Percentiles rank a stretch among this genome's conserved stretches.
Conservation (phyloP, 2,797 vertebrate species). For the Ataeniobius toweri region DNA sequence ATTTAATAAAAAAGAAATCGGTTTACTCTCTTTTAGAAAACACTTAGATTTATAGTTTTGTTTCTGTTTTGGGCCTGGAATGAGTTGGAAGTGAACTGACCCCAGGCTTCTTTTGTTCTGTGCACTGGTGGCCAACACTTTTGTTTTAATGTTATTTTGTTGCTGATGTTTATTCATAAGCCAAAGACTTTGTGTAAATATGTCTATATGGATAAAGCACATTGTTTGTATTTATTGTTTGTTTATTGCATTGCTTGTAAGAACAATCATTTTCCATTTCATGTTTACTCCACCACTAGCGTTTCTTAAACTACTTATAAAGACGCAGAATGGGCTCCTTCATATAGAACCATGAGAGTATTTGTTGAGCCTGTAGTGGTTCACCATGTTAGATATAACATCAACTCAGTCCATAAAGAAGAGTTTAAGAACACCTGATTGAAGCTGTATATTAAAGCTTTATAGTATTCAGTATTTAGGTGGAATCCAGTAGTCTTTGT, state of each 20-base stretch:
- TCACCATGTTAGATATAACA: constrained; percentile 16
- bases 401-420: constrained; percentile 45
- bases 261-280: constrained; percentile 89
- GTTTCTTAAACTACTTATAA: constrained; percentile 58
- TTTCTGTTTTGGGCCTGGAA: constrained; percentile 51
- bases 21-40: constrained; percentile 2
- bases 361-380: constrained; percentile 23
- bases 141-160: constrained; percentile 71
- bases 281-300: constrained; percentile 82
- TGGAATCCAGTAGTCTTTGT: constrained; percentile 81
- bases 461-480: constrained; percentile 91
- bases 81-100: constrained; percentile 65
- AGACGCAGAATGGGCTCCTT: constrained; percentile 20
- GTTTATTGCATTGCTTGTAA: constrained; percentile 96
- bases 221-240: constrained; percentile 98
- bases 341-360: constrained; percentile 24
- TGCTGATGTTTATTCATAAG: constrained; percentile 94
- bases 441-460: constrained; percentile 84
- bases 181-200: constrained; percentile 99
- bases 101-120: constrained; percentile 83
- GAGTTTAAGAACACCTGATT: constrained; percentile 74
- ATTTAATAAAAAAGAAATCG: background rate
- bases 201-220: constrained; percentile 99
- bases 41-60: constrained; percentile 16
- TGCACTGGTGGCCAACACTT: constrained; percentile 91